Conservation (phyloP, 2,797 vertebrate genomes). For the Sebastes matsubarae region DNA sequence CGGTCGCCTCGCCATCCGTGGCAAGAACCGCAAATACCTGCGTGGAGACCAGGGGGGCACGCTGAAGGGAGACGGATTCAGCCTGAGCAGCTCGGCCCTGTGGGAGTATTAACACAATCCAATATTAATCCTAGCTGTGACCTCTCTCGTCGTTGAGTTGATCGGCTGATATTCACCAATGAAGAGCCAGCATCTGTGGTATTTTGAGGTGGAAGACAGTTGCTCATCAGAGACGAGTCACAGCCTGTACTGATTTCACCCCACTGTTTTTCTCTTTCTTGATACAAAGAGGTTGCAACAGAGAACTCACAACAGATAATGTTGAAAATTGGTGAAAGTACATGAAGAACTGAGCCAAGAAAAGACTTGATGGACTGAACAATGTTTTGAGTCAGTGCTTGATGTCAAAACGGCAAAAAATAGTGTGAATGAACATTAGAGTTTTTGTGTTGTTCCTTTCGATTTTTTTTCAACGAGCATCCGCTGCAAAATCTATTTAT, state of each 20-base stretch:
- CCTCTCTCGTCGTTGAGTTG: background rate
- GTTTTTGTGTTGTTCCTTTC: conserved; percentile 18
- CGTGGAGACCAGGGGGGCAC: conserved; percentile 92
- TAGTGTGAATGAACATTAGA: conserved; percentile 6
- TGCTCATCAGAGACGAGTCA: background rate
- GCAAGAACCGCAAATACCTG: conserved; percentile 90
- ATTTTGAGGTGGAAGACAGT: background rate
- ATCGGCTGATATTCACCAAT: background rate
- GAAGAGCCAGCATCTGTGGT: background rate
- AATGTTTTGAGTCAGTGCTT: conserved; percentile 10
- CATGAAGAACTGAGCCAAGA: conserved; percentile 23
- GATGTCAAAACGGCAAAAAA: conserved; percentile 2
- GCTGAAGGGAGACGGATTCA: conserved; percentile 89
- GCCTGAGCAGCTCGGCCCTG: conserved; percentile 83
- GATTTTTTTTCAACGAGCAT: background rate
- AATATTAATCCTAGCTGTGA: background rate
- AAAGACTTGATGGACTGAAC: conserved; percentile 17
- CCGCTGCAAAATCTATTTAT: background rate
- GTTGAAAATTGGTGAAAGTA: background rate
- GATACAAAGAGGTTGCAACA: background rate
- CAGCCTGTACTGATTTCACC: background rate
- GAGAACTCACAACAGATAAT: background rate
- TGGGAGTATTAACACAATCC: conserved; percentile 90
- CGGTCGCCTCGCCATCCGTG: conserved; percentile 90
- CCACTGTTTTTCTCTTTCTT: background rate